Evolutionary conservation across 2,888 invertebrate species (phyloP).

Genomic region (Neoascia interrupta): DNA sequence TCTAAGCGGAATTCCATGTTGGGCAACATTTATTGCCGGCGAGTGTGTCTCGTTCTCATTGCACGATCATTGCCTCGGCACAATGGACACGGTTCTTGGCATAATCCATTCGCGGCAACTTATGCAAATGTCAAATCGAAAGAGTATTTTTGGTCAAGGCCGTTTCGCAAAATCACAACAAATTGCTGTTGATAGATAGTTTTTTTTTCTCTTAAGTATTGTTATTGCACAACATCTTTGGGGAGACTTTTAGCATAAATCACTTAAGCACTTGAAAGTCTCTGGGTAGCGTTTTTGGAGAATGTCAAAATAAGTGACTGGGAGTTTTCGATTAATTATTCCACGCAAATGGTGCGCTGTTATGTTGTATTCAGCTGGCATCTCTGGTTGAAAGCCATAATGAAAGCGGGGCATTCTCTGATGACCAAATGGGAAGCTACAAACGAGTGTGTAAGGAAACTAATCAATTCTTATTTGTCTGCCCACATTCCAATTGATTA

Average conservation of each 20-base stretch:
- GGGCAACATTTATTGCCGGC: constrained; percentile 10
- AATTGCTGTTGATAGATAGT: constrained; percentile 8
- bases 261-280: constrained; percentile 6
- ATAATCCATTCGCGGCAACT: constrained; percentile 37
- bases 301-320: constrained; percentile 18
- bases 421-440: no score
- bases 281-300: neutral
- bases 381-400: neutral
- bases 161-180: constrained; percentile 35
- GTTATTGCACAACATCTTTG: no score
- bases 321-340: constrained; percentile 21
- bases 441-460: constrained; percentile 21
- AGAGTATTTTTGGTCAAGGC: constrained; percentile 57
- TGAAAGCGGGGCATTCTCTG: constrained; percentile 13
- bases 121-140: constrained; percentile 42
- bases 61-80: constrained; percentile 6
- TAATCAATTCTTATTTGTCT: constrained; percentile 49
- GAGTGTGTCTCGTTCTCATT: neutral
- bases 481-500: constrained; percentile 28
- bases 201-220: neutral
- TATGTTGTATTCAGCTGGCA: constrained; percentile 5
- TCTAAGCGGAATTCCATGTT: constrained; percentile 42
- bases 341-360: constrained; percentile 1
- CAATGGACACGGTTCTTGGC: constrained; percentile 4
- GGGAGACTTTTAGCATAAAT: neutral